Evolutionary conservation across 2,888 invertebrate species (phyloP).

Genomic region (Encarsia formosa): DNA sequence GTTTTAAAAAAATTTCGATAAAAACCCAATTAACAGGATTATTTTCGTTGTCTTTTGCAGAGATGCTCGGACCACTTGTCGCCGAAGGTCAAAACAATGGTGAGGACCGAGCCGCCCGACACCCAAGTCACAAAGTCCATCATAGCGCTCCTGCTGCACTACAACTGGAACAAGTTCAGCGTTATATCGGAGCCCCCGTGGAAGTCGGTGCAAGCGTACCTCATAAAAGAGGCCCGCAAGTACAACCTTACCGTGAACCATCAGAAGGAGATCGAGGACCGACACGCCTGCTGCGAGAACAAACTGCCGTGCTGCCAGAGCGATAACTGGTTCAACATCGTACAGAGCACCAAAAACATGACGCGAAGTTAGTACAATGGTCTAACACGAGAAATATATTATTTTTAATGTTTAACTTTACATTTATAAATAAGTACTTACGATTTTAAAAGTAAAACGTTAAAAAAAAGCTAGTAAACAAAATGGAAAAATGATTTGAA

Average conservation of each 20-base stretch:
- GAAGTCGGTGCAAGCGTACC: constrained; percentile 76
- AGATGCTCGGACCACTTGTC: constrained; percentile 92
- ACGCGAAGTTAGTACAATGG: constrained; percentile 75
- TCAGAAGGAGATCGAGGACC: constrained; percentile 66
- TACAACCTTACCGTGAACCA: constrained; percentile 83
- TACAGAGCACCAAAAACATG: constrained; percentile 79
- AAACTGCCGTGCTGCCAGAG: constrained; percentile 72
- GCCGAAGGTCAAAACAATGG: constrained; percentile 84
- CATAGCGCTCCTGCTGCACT: constrained; percentile 83
- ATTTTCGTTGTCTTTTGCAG: constrained; percentile 54
- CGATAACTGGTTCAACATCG: constrained; percentile 78
- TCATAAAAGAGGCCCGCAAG: constrained; percentile 70
- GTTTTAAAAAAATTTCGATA: too few species aligned
- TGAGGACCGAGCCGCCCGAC: constrained; percentile 89
- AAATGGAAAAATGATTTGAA: too few species aligned
- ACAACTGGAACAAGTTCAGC: constrained; percentile 91
- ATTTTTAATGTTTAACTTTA: too few species aligned
- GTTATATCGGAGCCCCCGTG: constrained; percentile 80
- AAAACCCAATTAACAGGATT: too few species aligned
- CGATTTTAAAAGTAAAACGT: too few species aligned
- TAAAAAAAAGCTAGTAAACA: too few species aligned
- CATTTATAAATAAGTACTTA: too few species aligned
- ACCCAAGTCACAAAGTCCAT: constrained; percentile 95
- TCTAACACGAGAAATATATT: too few species aligned
- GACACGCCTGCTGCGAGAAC: constrained; percentile 73